Percentiles rank a stretch among this genome's conserved stretches.
Conservation (phyloP, 2,797 vertebrate species). For the Melanotaenia boesemani region DNA sequence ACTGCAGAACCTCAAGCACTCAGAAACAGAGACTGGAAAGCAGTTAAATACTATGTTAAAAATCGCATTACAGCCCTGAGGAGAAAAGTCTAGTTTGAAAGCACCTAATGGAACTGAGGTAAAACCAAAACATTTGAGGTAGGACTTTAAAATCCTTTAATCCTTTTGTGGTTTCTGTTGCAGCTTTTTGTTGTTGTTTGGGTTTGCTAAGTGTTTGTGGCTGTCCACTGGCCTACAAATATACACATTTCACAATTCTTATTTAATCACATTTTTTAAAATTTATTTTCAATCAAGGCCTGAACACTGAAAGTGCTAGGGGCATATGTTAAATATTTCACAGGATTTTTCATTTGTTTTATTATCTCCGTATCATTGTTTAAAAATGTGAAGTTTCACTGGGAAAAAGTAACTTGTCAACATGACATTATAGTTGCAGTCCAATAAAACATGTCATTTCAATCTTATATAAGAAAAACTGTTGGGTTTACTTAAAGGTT, state of each 20-base stretch:
- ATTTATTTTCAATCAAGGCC: too few species aligned
- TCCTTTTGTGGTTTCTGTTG: not conserved
- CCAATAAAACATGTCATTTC: not conserved
- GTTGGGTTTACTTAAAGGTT: not conserved
- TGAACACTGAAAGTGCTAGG: too few species aligned
- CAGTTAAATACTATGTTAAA: too few species aligned
- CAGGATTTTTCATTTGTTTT: too few species aligned
- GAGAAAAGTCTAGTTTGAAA: not conserved
- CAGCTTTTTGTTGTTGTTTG: too few species aligned
- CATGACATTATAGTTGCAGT: not conserved
- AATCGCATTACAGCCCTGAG: too few species aligned
- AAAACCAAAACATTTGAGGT: not conserved
- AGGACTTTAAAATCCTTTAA: not conserved
- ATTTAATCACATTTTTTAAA: not conserved
- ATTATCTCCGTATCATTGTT: too few species aligned
- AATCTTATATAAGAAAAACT: not conserved
- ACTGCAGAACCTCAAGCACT: too few species aligned
- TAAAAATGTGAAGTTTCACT: too few species aligned
- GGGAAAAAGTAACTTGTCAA: too few species aligned
- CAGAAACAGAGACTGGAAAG: too few species aligned
- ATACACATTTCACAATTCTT: not conserved
- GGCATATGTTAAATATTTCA: too few species aligned
- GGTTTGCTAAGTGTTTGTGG: not conserved
- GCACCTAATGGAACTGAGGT: constrained; percentile 1
- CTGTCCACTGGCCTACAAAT: not conserved